A percentile compares a stretch with the other conserved stretches of the same genome.
These are phyloP conservation scores for Tachysurus vachellii DNA, from an alignment of 2,113 vertebrate genomes.

Conservation along the genomic window DNA sequence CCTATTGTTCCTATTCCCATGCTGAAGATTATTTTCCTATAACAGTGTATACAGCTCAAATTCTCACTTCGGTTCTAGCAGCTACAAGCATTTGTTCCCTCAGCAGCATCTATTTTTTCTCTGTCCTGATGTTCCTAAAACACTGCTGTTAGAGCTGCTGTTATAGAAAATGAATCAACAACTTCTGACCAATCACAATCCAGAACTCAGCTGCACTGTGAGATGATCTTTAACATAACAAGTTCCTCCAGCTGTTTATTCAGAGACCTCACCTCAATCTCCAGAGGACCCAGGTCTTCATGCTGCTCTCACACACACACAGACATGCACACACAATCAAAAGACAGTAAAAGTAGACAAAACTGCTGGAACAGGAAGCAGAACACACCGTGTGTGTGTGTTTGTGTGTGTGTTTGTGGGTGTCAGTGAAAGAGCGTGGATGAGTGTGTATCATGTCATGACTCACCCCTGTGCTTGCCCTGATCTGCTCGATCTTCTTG, in stretches of 20 bases:
- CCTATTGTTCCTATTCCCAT: background rate
- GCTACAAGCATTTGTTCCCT: no score
- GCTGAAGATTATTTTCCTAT: no score
- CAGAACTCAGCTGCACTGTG: no score
- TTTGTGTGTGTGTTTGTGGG: no score
- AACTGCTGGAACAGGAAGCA: background rate
- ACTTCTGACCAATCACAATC: no score
- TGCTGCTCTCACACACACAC: slow-evolving; percentile 67
- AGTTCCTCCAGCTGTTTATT: slow-evolving; percentile 74
- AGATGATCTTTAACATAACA: slow-evolving; percentile 48
- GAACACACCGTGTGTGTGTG: background rate
- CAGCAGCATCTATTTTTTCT: no score
- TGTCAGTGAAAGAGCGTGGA: background rate
- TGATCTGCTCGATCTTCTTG: slow-evolving; percentile 76
- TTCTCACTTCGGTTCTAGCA: no score
- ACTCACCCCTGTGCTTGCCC: slow-evolving; percentile 81
- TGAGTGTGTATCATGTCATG: background rate
- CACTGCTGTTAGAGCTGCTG: background rate
- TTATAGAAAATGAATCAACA: background rate
- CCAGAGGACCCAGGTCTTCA: slow-evolving; percentile 82
- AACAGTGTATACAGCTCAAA: no score
- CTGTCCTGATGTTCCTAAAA: no score
- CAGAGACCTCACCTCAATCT: slow-evolving; percentile 77
- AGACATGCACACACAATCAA: background rate
- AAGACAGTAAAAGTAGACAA: background rate